These are phyloP conservation scores for Pseudoatta argentina DNA, from an alignment of 1,140 invertebrate genomes.

Conservation along the genomic window DNA sequence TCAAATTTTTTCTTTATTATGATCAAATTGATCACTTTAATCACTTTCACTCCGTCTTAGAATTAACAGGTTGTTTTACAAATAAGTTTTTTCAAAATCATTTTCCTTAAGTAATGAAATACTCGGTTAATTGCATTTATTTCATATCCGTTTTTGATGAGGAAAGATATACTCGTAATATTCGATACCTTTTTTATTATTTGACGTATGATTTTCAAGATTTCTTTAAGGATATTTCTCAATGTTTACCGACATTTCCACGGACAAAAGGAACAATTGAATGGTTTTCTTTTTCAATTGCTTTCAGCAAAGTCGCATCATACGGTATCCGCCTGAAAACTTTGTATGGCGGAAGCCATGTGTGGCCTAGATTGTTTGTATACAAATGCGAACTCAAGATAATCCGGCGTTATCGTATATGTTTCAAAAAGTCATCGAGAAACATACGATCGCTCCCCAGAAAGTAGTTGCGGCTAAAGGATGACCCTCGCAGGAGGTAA, in stretches of 20 bases:
- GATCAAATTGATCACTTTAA: too few species aligned
- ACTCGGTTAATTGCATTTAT: too few species aligned
- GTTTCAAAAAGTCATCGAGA: conserved; percentile 67
- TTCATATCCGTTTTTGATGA: too few species aligned
- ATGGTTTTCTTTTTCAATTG: neutral
- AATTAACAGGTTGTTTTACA: too few species aligned
- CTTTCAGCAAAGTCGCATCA: conserved; percentile 8
- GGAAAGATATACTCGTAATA: too few species aligned
- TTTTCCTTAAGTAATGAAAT: too few species aligned
- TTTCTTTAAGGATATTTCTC: neutral
- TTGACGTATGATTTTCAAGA: too few species aligned
- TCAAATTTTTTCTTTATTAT: too few species aligned
- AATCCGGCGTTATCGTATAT: conserved; percentile 57
- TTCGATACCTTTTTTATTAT: too few species aligned
- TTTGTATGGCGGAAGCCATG: conserved; percentile 18
- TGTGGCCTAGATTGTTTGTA: conserved; percentile 40
- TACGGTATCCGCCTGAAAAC: neutral
- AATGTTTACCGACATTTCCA: neutral
- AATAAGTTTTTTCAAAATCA: too few species aligned
- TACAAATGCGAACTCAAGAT: conserved; percentile 1
- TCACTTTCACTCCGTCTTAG: too few species aligned
- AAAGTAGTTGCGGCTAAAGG: conserved; percentile 59
- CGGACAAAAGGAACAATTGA: neutral
- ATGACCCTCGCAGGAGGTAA: conserved; percentile 65
- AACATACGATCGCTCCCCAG: conserved; percentile 68